phyloP scores from a whole-genome alignment of 2,797 vertebrate species.

The Apodemus agrarius region DNA sequence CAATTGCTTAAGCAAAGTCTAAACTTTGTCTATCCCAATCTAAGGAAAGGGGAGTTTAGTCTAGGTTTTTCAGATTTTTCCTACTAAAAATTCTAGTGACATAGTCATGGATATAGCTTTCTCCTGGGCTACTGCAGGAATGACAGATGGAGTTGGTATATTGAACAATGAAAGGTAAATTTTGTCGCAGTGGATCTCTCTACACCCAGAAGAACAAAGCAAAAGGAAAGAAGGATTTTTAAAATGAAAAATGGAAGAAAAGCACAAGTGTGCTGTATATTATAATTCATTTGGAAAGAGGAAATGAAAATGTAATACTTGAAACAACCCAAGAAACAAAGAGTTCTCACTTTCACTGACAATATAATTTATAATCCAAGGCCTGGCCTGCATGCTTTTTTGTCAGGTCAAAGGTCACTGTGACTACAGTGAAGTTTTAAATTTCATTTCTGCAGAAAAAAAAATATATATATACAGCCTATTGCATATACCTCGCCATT shows the following conservation, averaged over 20 bases:
- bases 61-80: neutral
- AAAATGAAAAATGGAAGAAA: constrained; percentile 65
- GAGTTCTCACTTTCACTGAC: constrained; percentile 70
- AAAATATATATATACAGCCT: constrained; percentile 62
- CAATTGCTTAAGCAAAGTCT: neutral
- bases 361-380: constrained; percentile 80
- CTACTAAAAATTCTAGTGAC: neutral
- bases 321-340: constrained; percentile 73
- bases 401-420: constrained; percentile 64
- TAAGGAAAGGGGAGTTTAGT: neutral
- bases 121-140: constrained; percentile 42
- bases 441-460: constrained; percentile 72
- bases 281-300: constrained; percentile 75
- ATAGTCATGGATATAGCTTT: constrained; percentile 18
- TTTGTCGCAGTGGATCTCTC: constrained; percentile 38
- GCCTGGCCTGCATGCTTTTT: constrained; percentile 59
- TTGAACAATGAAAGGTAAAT: constrained; percentile 44
- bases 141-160: constrained; percentile 40
- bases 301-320: constrained; percentile 71
- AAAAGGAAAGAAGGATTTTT: constrained; percentile 52
- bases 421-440: constrained; percentile 69
- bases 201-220: constrained; percentile 63
- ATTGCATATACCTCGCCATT: constrained; percentile 65
- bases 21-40: constrained; percentile 28
- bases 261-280: constrained; percentile 62